Evolutionary conservation across 2,888 invertebrate species (phyloP).

Genomic region (Autographa gamma): DNA sequence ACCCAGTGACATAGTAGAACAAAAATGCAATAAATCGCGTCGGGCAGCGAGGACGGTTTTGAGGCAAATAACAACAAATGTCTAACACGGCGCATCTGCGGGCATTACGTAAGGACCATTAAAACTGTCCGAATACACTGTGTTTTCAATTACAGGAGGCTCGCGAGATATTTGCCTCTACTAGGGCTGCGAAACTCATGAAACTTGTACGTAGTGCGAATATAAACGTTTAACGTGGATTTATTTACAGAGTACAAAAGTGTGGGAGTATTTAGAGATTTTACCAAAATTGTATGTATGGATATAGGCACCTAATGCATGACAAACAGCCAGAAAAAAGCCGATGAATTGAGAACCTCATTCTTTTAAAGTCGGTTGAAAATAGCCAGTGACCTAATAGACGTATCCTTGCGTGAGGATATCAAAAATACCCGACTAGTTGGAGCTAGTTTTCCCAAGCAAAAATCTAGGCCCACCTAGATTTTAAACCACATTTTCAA

Average conservation of each 20-base stretch:
- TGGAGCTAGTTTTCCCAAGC: too few species aligned
- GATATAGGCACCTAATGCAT: too few species aligned
- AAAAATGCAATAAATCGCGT: constrained; percentile 26
- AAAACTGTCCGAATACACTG: constrained; percentile 84
- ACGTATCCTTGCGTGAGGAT: too few species aligned
- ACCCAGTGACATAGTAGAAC: constrained; percentile 23
- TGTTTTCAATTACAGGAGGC: constrained; percentile 88
- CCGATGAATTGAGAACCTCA: too few species aligned
- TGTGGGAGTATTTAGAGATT: not conserved
- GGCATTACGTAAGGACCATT: constrained; percentile 81
- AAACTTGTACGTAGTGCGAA: not conserved
- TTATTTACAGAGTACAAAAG: not conserved
- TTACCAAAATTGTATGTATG: too few species aligned
- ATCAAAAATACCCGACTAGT: too few species aligned
- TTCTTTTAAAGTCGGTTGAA: too few species aligned
- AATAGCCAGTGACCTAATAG: too few species aligned
- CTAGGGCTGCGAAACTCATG: constrained; percentile 69
- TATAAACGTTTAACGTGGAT: not conserved
- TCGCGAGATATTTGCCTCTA: constrained; percentile 82
- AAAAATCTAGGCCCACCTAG: too few species aligned
- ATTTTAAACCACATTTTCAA: too few species aligned
- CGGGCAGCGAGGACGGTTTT: constrained; percentile 3
- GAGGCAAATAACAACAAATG: constrained; percentile 38
- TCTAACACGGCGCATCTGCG: constrained; percentile 54
- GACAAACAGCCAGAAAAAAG: too few species aligned